Percentiles rank a stretch among this genome's conserved stretches.
Evolutionary conservation across 2,113 vertebrate genomes (phyloP).

Genomic region (Taurulus bubalis): DNA sequence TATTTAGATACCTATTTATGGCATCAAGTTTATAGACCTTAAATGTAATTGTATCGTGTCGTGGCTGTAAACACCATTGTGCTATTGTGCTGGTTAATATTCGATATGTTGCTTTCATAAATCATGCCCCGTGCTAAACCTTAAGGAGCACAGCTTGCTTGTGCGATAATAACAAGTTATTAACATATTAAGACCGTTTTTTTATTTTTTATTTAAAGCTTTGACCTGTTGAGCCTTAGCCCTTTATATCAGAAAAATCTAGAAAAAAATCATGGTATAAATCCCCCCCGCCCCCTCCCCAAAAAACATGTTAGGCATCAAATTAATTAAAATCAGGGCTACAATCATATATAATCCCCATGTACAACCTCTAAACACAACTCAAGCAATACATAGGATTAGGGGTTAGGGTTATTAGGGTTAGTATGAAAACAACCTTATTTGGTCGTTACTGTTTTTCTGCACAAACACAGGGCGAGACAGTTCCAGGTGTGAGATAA

Average conservation of each 20-base stretch:
- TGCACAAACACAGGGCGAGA: neutral
- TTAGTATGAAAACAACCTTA: neutral
- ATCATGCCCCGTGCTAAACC: neutral
- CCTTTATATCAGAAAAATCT: no score
- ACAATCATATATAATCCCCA: no score
- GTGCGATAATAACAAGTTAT: neutral
- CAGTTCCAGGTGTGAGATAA: conserved; percentile 21
- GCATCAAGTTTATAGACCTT: neutral
- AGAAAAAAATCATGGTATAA: no score
- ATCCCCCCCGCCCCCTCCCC: no score
- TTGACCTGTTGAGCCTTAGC: no score
- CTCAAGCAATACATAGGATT: no score
- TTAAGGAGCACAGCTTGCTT: conserved; percentile 10
- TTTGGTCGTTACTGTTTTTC: neutral
- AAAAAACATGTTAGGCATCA: no score
- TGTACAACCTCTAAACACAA: no score
- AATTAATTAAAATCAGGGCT: no score
- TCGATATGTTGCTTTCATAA: conserved; percentile 1
- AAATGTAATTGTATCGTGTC: neutral
- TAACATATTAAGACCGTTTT: neutral
- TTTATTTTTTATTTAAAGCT: no score
- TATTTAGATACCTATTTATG: neutral
- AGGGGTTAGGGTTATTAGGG: no score
- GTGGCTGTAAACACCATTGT: neutral
- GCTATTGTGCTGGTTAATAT: conserved; percentile 8